phyloP scores from a whole-genome alignment of 1,140 invertebrate species.

The Drosophila takahashii region DNA sequence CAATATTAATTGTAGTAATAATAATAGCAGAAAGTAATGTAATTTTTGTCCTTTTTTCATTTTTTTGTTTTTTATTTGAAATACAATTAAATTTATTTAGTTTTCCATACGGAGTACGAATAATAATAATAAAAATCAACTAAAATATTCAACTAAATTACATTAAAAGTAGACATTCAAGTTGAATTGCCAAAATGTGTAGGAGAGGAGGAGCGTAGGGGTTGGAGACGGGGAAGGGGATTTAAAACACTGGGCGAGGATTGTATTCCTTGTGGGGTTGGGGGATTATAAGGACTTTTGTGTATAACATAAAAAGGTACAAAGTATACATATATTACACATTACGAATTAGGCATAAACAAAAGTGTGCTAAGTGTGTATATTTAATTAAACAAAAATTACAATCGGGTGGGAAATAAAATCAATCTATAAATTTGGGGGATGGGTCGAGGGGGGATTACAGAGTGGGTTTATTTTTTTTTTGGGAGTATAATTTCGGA shows the following conservation, averaged over 20 bases:
- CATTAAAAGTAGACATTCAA: constrained; percentile 78
- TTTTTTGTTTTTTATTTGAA: constrained; percentile 25
- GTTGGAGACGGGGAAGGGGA: constrained; percentile 6
- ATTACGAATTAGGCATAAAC: constrained; percentile 76
- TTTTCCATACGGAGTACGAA: constrained; percentile 62
- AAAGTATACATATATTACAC: constrained; percentile 79
- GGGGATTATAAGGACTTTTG: constrained; percentile 10
- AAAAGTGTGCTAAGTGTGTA: constrained; percentile 72
- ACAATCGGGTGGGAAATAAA: constrained; percentile 19
- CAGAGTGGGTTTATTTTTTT: constrained; percentile 5
- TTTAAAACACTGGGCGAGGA: constrained; percentile 58
- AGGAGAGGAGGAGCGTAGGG: constrained; percentile 17
- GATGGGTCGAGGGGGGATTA: background rate
- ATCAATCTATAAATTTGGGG: constrained; percentile 47
- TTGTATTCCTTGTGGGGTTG: constrained; percentile 26
- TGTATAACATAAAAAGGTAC: constrained; percentile 75
- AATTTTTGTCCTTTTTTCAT: constrained; percentile 62
- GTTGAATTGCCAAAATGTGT: constrained; percentile 63
- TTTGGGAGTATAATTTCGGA: constrained; percentile 9
- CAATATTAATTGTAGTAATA: constrained; percentile 79
- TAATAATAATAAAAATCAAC: constrained; percentile 84
- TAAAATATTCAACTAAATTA: constrained; percentile 85
- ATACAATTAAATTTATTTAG: constrained; percentile 80
- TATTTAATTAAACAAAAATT: constrained; percentile 52
- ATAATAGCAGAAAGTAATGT: constrained; percentile 76